These are phyloP conservation scores for Strigamia crassipes DNA, from an alignment of 2,888 invertebrate genomes.

Conservation along the genomic window DNA sequence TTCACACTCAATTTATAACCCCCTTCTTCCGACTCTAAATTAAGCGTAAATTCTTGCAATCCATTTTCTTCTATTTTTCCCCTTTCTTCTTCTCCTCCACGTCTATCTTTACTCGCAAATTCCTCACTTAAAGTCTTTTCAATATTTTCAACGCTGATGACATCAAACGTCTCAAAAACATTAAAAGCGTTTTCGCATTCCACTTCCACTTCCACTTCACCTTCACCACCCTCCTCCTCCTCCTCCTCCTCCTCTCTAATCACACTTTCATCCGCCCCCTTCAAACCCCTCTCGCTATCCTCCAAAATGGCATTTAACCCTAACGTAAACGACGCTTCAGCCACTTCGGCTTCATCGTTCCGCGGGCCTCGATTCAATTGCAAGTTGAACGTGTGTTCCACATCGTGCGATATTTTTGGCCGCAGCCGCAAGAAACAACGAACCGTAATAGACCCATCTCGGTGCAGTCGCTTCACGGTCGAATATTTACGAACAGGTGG, in stretches of 20 bases:
- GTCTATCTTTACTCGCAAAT: background rate
- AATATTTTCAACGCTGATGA: background rate
- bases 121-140: background rate
- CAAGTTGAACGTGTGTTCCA: background rate
- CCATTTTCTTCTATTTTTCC: background rate
- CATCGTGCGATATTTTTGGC: background rate
- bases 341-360: background rate
- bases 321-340: background rate
- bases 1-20: background rate
- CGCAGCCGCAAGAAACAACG: background rate
- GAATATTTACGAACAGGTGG: slow-evolving; percentile 30
- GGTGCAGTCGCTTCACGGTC: background rate
- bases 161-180: background rate
- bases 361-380: background rate
- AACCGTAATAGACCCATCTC: background rate
- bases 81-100: background rate
- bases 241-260: background rate
- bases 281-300: background rate
- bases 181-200: slow-evolving; percentile 1
- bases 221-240: background rate
- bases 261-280: background rate
- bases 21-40: background rate
- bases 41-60: background rate
- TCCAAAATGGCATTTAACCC: background rate
- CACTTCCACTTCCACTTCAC: background rate